These are phyloP conservation scores for Mastacembelus armatus DNA, from an alignment of 2,797 vertebrate genomes.

Conservation along the genomic window DNA sequence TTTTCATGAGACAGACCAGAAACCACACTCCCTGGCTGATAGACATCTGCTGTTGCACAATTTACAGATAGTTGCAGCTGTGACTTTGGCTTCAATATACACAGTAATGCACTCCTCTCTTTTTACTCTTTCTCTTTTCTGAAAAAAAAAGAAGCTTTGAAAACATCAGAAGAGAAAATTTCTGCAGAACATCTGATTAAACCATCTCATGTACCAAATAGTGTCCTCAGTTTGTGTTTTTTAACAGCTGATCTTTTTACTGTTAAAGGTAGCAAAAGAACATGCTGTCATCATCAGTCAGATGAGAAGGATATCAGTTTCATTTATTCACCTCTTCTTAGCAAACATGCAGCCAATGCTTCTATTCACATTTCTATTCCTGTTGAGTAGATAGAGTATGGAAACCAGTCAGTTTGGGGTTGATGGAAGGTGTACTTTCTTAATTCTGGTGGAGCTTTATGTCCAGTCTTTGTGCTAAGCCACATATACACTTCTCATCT, in stretches of 20 bases:
- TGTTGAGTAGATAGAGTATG: too few species aligned
- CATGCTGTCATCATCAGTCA: background rate
- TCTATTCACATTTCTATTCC: too few species aligned
- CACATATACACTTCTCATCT: background rate
- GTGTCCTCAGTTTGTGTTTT: background rate
- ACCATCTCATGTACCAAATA: background rate
- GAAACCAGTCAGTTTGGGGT: too few species aligned
- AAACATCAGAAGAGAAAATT: background rate
- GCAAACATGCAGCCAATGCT: background rate
- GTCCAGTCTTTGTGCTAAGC: background rate
- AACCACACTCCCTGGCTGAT: slow-evolving; percentile 3
- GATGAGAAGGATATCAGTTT: background rate
- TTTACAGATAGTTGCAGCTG: slow-evolving; percentile 13
- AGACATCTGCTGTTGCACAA: slow-evolving; percentile 14
- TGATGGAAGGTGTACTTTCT: background rate
- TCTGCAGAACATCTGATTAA: background rate
- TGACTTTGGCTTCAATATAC: slow-evolving; percentile 41
- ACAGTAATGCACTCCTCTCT: background rate
- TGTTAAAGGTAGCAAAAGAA: background rate
- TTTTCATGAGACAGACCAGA: background rate
- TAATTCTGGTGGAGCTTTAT: background rate
- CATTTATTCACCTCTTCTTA: background rate
- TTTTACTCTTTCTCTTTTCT: background rate
- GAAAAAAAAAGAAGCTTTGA: slow-evolving; percentile 6
- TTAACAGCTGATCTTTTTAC: background rate